Evolutionary conservation across 1,140 invertebrate genomes (phyloP), one percentile per base, ranked within the genome.

Genomic region (Diabrotica virgifera): DNA sequence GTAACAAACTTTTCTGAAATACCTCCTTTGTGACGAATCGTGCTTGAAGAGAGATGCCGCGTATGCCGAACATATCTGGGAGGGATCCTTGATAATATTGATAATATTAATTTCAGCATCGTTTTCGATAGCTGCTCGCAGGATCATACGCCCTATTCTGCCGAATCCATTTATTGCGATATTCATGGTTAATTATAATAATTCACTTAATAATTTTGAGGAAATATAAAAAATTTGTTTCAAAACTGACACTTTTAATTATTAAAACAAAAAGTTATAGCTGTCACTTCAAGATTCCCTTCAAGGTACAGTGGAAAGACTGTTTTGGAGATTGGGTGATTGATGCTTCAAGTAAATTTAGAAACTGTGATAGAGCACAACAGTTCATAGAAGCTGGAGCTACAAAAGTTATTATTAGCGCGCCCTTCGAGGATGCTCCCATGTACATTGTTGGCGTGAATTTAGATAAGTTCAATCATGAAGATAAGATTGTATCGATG

Each of bases 31-130:
- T 56, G 95, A 98, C 10, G 96, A 97, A 79, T 99, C 97, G 81
- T 97, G 97, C 77, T 96, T 95, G 85, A 99, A 96, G 84, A 99
- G 89, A 84, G 99, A 99, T 5, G 96, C 95, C 95, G 98, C 96
- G 82, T 98, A 97, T 69, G 96, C 91, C 50, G 96, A 80, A 66
- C 89, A 88, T 46, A 10, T 3, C 78, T 98, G 94, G 84, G 95
- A 95, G 1, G 96, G 96, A 80, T 99, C 96, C 82, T 98, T 98
- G 73, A 98, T n/a, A n/a, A n/a, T n/a, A n/a, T n/a, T n/a, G n/a
- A n/a, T 85, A 38, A 95, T 95, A 37, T 95, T 90, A 65, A 98
- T 92, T 77, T 90, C 69, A 62, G 63, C 63, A 13, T 65, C 67
- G 72, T 86, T 80, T 57, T 90, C 86, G 36, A 98, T 71, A 52